Conservation (phyloP, 2,113 vertebrate species). For the Rhodinocichla rosea region DNA sequence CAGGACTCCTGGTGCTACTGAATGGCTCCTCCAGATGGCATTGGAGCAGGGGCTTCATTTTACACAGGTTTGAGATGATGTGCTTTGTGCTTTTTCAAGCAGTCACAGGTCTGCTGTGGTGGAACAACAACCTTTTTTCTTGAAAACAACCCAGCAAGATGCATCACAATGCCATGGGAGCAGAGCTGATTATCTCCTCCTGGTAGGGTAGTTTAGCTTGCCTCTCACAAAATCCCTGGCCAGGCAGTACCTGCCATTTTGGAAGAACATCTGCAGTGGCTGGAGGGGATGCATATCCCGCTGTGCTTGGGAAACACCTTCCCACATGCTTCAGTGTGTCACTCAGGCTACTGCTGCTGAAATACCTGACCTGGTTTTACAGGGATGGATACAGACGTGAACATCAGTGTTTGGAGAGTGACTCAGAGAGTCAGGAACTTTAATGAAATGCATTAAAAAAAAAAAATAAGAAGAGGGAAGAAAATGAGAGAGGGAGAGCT, state of each 20-base stretch:
- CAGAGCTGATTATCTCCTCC: neutral
- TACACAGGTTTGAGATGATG: accelerated
- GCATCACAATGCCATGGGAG: neutral
- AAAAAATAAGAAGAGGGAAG: neutral
- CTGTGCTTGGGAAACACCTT: neutral
- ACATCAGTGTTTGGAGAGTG: neutral
- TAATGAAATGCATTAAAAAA: neutral
- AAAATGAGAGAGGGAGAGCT: neutral
- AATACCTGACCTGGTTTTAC: neutral
- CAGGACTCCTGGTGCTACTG: neutral
- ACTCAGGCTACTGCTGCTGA: neutral
- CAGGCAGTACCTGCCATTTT: neutral
- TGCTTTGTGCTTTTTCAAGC: neutral
- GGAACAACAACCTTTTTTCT: neutral
- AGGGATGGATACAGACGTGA: neutral
- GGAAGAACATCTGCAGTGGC: neutral
- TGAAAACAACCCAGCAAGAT: neutral
- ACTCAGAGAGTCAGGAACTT: neutral
- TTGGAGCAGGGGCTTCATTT: neutral
- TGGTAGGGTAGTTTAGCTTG: neutral
- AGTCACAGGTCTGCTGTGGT: neutral
- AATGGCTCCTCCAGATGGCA: accelerated
- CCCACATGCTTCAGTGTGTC: neutral
- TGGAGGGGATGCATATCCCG: neutral
- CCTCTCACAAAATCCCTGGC: neutral